Conservation (phyloP, 1,140 invertebrate genomes). For the Bombyx mori region ASM3026992v2 NC_085121.1:10510501-10511000, state of each 20-base stretch:
- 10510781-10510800: constrained; percentile 53
- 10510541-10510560: too few species aligned
- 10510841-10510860: constrained; percentile 45
- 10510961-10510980: constrained; percentile 65
- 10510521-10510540: too few species aligned
- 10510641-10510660: constrained; percentile 42
- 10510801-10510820: constrained; percentile 38
- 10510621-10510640: neutral
- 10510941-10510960: constrained; percentile 41
- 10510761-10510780: constrained; percentile 36
- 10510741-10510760: constrained; percentile 23
- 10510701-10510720: constrained; percentile 19
- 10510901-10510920: constrained; percentile 19
- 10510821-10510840: constrained; percentile 42
- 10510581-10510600: too few species aligned
- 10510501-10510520: too few species aligned
- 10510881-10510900: constrained; percentile 41
- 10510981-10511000: constrained; percentile 60
- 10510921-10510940: constrained; percentile 29
- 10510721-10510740: constrained; percentile 14
- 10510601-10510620: too few species aligned
- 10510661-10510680: neutral
- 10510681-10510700: constrained; percentile 3
- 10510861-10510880: constrained; percentile 32
- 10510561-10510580: too few species aligned